These are phyloP conservation scores for Popillia japonica DNA, from an alignment of 1,140 invertebrate species.

Conservation along the genomic window DNA sequence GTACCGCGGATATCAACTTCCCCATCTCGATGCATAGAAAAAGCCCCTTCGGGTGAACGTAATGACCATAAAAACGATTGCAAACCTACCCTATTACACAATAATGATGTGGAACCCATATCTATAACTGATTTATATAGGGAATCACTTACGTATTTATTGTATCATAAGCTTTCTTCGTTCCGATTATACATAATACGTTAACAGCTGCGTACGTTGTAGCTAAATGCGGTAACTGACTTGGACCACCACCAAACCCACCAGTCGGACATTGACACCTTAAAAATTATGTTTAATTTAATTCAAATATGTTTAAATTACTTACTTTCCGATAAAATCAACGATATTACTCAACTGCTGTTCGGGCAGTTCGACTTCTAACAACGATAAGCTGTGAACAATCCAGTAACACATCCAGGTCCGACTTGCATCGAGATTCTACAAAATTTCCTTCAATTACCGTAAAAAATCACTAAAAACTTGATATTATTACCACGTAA, in stretches of 20 bases:
- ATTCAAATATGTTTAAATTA: constrained; percentile 34
- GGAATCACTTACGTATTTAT: constrained; percentile 70
- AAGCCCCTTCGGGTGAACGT: constrained; percentile 86
- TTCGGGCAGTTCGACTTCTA: constrained; percentile 77
- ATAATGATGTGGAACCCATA: not conserved
- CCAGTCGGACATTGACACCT: constrained; percentile 84
- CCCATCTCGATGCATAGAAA: constrained; percentile 90
- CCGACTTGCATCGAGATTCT: constrained; percentile 91
- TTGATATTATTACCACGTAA: constrained; percentile 70
- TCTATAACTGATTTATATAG: not conserved
- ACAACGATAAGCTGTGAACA: constrained; percentile 84
- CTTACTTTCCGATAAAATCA: constrained; percentile 70
- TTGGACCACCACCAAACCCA: constrained; percentile 94
- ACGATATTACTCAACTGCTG: constrained; percentile 70
- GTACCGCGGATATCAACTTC: constrained; percentile 94
- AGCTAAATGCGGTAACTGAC: constrained; percentile 91
- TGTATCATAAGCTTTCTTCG: constrained; percentile 82
- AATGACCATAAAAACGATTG: constrained; percentile 81
- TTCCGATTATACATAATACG: constrained; percentile 88
- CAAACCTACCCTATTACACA: constrained; percentile 40
- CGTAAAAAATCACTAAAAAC: constrained; percentile 36
- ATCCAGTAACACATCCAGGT: constrained; percentile 98
- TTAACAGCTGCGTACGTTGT: constrained; percentile 97
- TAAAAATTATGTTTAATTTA: constrained; percentile 41
- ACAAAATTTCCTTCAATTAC: constrained; percentile 42